A percentile compares a stretch with the other conserved stretches of the same genome.
Conservation (phyloP, 2,888 invertebrate genomes). For the Beris morrisii region DNA sequence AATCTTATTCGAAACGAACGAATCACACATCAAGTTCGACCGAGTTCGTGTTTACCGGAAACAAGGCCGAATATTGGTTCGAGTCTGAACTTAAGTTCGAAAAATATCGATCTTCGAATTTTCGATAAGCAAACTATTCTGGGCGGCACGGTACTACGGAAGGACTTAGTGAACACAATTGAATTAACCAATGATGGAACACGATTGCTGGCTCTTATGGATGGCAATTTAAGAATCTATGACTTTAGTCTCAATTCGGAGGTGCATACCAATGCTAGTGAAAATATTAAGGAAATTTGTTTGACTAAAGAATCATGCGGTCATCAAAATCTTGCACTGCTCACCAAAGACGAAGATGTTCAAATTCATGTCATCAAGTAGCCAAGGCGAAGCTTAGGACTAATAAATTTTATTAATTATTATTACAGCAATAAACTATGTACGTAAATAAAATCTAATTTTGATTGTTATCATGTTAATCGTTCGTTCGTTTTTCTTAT, state of each 20-base stretch:
- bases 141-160: constrained; percentile 49
- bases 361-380: constrained; percentile 33
- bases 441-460: too few species aligned
- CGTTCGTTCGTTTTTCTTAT: too few species aligned
- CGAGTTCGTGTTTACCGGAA: background rate
- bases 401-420: constrained; percentile 21
- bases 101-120: constrained; percentile 43
- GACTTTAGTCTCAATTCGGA: constrained; percentile 44
- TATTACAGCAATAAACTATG: background rate
- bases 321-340: constrained; percentile 31
- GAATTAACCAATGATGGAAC: constrained; percentile 51
- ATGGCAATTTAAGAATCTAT: constrained; percentile 48
- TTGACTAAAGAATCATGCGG: constrained; percentile 27
- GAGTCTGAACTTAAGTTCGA: background rate
- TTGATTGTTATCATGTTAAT: too few species aligned
- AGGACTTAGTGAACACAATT: constrained; percentile 49
- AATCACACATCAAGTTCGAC: constrained; percentile 41
- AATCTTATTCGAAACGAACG: constrained; percentile 54
- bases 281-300: constrained; percentile 21
- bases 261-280: background rate
- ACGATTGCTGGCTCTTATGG: constrained; percentile 49
- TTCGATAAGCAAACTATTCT: constrained; percentile 52
- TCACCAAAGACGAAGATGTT: constrained; percentile 30
- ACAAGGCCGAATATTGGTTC: background rate
- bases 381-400: constrained; percentile 11